Evolutionary conservation across 2,797 vertebrate species (phyloP).

Genomic region (Tamandua tetradactyla): DNA sequence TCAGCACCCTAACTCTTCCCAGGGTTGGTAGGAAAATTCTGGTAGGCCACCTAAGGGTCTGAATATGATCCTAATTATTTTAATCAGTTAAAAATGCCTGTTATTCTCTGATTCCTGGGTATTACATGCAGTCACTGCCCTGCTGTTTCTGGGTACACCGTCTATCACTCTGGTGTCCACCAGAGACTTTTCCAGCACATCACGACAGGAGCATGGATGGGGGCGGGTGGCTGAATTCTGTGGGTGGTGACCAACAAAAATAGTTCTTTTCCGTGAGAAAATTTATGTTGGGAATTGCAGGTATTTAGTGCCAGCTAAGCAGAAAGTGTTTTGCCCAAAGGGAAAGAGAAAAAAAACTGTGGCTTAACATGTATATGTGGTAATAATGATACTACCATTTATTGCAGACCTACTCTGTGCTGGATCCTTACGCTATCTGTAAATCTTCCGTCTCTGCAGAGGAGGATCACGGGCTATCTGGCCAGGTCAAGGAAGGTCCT

Average conservation of each 20-base stretch:
- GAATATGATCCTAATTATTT: background rate
- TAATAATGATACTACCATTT: background rate
- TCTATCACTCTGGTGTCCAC: background rate
- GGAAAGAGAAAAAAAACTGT: background rate
- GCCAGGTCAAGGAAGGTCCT: background rate
- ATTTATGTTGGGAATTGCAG: background rate
- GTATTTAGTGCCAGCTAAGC: background rate
- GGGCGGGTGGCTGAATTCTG: constrained; percentile 1
- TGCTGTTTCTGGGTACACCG: background rate
- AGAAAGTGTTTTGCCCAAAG: constrained; percentile 53
- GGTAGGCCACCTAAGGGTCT: background rate
- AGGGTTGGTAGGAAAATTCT: background rate
- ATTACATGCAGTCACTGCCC: background rate
- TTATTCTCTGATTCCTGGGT: background rate
- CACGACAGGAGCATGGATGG: background rate
- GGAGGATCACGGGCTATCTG: background rate
- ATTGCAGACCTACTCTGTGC: background rate
- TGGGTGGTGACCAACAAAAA: background rate
- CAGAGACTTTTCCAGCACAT: background rate
- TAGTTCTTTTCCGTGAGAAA: constrained; percentile 13
- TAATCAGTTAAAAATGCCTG: background rate
- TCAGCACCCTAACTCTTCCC: background rate
- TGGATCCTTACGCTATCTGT: background rate
- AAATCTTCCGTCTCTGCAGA: background rate
- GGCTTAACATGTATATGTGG: background rate